phyloP scores from a whole-genome alignment of 1,140 invertebrate genomes.

The Panagrolaimus sp. region DNA sequence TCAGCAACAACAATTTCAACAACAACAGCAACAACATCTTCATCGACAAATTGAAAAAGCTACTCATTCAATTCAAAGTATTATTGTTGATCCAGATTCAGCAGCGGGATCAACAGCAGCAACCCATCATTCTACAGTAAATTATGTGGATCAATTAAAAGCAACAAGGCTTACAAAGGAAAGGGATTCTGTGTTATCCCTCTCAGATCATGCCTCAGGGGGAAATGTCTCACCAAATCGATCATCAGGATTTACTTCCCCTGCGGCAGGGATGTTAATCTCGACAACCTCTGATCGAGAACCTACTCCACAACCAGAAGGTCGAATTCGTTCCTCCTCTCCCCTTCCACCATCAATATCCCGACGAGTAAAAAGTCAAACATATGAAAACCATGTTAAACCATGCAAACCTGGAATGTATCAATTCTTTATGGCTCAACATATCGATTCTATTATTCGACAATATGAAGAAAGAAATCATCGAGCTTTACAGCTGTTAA shows the following conservation, averaged over 20 bases:
- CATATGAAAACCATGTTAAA: conserved; percentile 41
- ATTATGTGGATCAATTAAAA: conserved; percentile 4
- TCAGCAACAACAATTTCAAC: too few species aligned
- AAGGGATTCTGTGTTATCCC: neutral
- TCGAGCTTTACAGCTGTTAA: conserved; percentile 70
- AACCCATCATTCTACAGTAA: neutral
- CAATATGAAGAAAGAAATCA: conserved; percentile 83
- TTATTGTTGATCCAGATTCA: neutral
- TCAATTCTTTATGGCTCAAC: conserved; percentile 99
- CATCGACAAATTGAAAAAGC: neutral
- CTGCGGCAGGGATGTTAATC: neutral
- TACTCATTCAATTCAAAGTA: neutral
- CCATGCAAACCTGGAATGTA: conserved; percentile 52
- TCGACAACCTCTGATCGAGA: neutral
- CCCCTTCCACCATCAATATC: conserved; percentile 49
- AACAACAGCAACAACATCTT: neutral
- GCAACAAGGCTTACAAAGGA: neutral
- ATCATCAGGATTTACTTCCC: conserved; percentile 14
- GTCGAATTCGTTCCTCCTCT: conserved; percentile 39
- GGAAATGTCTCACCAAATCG: neutral
- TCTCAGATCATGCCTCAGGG: conserved; percentile 15
- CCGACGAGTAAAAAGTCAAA: conserved; percentile 29
- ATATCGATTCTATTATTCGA: conserved; percentile 93
- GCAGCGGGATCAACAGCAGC: neutral
- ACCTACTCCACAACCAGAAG: conserved; percentile 17